Evolutionary conservation across 1,140 invertebrate genomes (phyloP), one percentile per base, ranked within the genome.

Genomic region (Trichogramma pretiosum): DNA sequence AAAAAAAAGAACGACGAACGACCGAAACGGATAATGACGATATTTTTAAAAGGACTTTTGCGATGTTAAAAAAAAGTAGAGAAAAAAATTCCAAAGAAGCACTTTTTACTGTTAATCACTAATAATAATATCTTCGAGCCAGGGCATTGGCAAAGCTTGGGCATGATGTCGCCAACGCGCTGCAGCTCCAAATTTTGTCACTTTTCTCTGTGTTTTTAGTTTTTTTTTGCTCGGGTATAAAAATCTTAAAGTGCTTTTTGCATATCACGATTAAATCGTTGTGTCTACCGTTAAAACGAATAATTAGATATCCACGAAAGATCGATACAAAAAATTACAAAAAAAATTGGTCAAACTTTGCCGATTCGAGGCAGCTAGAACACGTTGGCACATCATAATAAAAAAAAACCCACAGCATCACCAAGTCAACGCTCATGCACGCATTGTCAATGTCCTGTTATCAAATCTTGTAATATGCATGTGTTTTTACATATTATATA

Each of bases 91-190:
- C 60, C 48, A 62, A 70, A 69, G 67, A 68, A 70, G 67, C 67
- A 70, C 67, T 70, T 64, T 54, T 51, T 54, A n/a, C n/a, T n/a
- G n/a, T n/a, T n/a, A 62, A 57, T 60, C 60, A 62, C 65, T 57
- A 61, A 61, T 48, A n/a, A n/a, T n/a, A n/a, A n/a, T 68, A 57
- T 67, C 68, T 65, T 64, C 76, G 78, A 82, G 82, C 82, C 82
- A 85, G 83, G 83, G 83, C 82, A 85, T 84, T 85, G 82, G 81
- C 81, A 83, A n/a, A 81, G 78, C 76, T 73, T 71, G 65, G 65
- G 67, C 69, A 70, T 70, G 69, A 64, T 73, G 67, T 70, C 64
- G 70, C 69, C 70, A 74, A 72, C 70, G 64, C 64, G 62, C 59
- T 63, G 62, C 57, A 62, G 59, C 55, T 67, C 52, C 46, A 57